Conservation (phyloP, 1,140 invertebrate species). For the Nasonia vitripennis region DNA sequence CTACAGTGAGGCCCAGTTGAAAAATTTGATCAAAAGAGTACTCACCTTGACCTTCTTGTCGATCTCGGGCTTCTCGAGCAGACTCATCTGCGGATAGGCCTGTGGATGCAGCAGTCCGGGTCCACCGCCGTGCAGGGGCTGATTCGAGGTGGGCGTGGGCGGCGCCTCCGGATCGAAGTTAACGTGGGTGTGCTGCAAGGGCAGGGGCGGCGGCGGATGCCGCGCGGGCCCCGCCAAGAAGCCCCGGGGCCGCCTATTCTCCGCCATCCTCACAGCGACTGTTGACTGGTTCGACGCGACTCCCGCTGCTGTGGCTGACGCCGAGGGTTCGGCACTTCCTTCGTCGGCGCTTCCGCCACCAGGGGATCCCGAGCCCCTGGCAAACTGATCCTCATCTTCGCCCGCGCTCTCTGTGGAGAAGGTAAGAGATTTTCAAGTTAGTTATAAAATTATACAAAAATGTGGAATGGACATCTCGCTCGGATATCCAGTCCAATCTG, state of each 20-base stretch:
- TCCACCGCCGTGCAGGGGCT: conserved; percentile 39
- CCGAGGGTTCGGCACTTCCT: conserved; percentile 48
- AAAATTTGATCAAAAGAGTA: not conserved
- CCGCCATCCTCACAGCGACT: conserved; percentile 62
- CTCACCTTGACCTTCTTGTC: conserved; percentile 78
- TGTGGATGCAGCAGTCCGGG: conserved; percentile 32
- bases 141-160: conserved; percentile 17
- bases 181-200: conserved; percentile 52
- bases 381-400: conserved; percentile 70
- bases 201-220: not conserved
- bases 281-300: not conserved
- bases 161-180: conserved; percentile 70
- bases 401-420: conserved; percentile 66
- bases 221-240: conserved; percentile 63
- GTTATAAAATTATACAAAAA: not conserved
- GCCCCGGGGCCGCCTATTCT: conserved; percentile 57
- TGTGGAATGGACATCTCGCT: too few species aligned
- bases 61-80: conserved; percentile 74
- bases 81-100: conserved; percentile 61
- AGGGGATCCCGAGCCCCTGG: conserved; percentile 62
- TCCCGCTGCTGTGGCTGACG: not conserved
- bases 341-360: conserved; percentile 69
- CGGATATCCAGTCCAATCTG: not conserved
- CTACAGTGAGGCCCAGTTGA: not conserved
- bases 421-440: conserved; percentile 51